Conservation (phyloP, 2,797 vertebrate genomes). For the Dromococcyx pavoninus region DNA sequence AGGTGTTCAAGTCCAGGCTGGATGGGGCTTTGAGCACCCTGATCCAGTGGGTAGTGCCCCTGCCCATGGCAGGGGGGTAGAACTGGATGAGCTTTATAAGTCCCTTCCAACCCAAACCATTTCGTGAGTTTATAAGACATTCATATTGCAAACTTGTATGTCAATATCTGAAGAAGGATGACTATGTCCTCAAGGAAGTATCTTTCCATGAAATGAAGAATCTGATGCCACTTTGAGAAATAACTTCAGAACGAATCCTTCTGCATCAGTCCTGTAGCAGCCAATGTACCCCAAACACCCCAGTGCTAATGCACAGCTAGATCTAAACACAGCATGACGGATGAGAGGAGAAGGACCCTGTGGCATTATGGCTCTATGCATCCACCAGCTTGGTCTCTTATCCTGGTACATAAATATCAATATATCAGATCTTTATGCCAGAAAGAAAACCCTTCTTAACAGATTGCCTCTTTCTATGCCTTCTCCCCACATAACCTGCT, state of each 20-base stretch:
- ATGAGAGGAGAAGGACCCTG: neutral
- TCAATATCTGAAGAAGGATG: neutral
- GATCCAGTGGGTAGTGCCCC: no score
- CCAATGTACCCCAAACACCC: neutral
- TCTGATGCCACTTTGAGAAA: neutral
- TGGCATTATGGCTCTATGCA: neutral
- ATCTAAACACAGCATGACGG: no score
- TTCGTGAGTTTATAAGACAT: no score
- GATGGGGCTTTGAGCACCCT: no score
- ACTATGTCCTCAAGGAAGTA: neutral
- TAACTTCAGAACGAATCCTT: neutral
- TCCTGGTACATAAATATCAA: neutral
- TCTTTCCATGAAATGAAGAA: neutral
- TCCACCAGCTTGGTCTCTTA: neutral
- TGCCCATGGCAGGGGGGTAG: no score
- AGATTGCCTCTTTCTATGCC: neutral
- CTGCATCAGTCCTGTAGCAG: neutral
- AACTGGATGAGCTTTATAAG: no score
- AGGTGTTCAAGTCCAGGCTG: no score
- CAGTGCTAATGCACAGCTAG: rapidly evolving
- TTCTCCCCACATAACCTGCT: neutral
- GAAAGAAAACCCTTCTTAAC: neutral
- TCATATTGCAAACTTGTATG: neutral
- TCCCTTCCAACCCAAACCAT: no score
- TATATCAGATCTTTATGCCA: neutral